These are phyloP conservation scores for Phalanger gymnotis DNA, from an alignment of 2,797 vertebrate species.

Conservation along the genomic window DNA sequence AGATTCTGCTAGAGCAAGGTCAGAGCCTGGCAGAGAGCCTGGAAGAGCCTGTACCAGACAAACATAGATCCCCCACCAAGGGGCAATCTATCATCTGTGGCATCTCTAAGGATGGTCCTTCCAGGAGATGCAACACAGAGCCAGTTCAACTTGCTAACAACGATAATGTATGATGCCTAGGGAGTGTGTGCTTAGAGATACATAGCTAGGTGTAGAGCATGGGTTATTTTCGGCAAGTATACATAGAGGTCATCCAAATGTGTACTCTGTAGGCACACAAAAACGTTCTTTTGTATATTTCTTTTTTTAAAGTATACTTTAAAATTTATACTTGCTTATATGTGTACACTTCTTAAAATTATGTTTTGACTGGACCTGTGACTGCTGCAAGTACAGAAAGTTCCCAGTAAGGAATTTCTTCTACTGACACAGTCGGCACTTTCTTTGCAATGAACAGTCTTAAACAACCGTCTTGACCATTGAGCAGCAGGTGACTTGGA, in stretches of 20 bases:
- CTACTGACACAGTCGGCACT: not conserved
- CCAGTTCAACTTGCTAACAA: conserved; percentile 86
- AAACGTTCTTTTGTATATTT: conserved; percentile 77
- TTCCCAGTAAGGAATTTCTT: not conserved
- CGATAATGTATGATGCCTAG: conserved; percentile 79
- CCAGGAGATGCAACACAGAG: conserved; percentile 81
- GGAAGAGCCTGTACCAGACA: conserved; percentile 69
- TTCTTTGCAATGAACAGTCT: not conserved
- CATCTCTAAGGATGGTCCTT: conserved; percentile 76
- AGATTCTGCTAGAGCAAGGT: conserved; percentile 34
- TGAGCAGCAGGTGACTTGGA: not conserved
- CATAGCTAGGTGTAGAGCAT: conserved; percentile 74
- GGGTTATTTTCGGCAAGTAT: conserved; percentile 78
- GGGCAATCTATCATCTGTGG: conserved; percentile 70
- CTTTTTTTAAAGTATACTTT: conserved; percentile 78
- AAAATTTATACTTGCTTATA: conserved; percentile 54
- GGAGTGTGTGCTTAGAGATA: conserved; percentile 77
- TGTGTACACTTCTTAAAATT: not conserved
- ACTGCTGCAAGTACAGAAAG: not conserved
- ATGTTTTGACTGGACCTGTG: not conserved
- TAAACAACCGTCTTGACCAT: not conserved
- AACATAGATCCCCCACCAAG: conserved; percentile 45
- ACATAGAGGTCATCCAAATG: conserved; percentile 81
- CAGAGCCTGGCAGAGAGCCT: conserved; percentile 11
- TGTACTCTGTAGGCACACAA: conserved; percentile 80